Evolutionary conservation across 2,888 invertebrate species (phyloP).

Genomic region (Cyaniris semiargus): DNA sequence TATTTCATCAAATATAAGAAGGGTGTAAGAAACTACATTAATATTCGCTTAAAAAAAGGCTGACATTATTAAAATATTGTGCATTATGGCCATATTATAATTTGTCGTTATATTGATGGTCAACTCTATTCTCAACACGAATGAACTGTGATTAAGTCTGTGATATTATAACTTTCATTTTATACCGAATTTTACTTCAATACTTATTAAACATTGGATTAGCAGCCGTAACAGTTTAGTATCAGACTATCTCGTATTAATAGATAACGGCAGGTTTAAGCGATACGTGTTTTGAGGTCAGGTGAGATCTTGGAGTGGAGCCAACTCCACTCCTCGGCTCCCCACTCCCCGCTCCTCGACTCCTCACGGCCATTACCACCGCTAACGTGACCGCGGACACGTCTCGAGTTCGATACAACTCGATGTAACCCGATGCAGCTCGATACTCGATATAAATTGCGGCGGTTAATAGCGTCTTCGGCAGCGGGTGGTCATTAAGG

Average conservation of each 20-base stretch:
- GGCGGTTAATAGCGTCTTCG: conserved; percentile 14
- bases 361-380: background rate
- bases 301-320: background rate
- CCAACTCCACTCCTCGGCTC: background rate
- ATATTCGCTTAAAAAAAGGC: background rate
- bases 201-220: background rate
- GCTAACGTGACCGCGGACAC: conserved; percentile 13
- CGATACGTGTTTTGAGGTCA: conserved; percentile 8
- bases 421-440: conserved; percentile 32
- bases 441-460: conserved; percentile 30
- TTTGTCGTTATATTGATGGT: background rate
- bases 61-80: background rate
- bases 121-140: background rate
- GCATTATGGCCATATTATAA: too few species aligned
- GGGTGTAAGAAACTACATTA: background rate
- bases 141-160: too few species aligned
- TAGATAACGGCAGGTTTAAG: background rate
- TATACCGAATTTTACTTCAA: background rate
- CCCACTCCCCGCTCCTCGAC: background rate
- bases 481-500: background rate
- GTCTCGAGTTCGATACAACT: conserved; percentile 1
- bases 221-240: background rate
- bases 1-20: background rate
- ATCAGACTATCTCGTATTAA: conserved; percentile 2
- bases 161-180: background rate